A percentile compares a stretch with the other conserved stretches of the same genome.
phyloP scores from a whole-genome alignment of 92 coral and sea anemone genomes.

The Epizoanthus ramosus region DNA sequence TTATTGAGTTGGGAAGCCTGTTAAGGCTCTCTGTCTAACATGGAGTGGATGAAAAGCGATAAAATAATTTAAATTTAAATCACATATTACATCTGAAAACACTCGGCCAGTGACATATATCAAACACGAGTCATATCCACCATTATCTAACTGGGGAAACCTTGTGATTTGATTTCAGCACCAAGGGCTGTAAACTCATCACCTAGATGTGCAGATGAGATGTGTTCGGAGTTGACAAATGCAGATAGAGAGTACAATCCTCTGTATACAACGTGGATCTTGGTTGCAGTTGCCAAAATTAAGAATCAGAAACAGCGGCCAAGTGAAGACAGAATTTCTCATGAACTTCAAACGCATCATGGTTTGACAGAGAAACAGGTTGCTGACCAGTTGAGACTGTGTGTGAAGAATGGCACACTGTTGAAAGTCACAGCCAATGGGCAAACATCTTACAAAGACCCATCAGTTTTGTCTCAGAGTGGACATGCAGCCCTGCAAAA shows the following conservation, averaged over 20 bases:
- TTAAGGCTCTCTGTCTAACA: no score
- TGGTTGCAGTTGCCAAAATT: slow-evolving; percentile 84
- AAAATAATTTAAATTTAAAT: no score
- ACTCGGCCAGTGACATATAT: no score
- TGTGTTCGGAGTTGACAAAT: slow-evolving; percentile 48
- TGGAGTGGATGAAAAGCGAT: no score
- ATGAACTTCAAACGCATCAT: slow-evolving; percentile 75
- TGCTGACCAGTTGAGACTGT: slow-evolving; percentile 78
- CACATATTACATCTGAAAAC: no score
- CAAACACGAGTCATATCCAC: no score
- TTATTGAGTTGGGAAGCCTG: no score
- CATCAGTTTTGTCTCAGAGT: slow-evolving; percentile 55
- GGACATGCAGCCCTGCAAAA: slow-evolving; percentile 56
- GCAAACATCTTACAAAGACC: slow-evolving; percentile 82
- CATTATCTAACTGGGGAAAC: no score
- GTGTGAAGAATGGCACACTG: slow-evolving; percentile 80
- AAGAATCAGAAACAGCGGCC: slow-evolving; percentile 94
- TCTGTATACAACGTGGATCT: slow-evolving; percentile 80
- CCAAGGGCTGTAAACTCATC: no score
- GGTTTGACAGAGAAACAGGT: slow-evolving; percentile 66
- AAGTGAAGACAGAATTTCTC: slow-evolving; percentile 85
- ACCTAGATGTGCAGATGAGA: slow-evolving; percentile 41
- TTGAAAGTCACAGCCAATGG: slow-evolving; percentile 77
- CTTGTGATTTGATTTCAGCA: no score
- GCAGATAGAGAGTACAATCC: slow-evolving; percentile 63